phyloP scores from a whole-genome alignment of 2,113 vertebrate species.

The Macrotus californicus region DNA sequence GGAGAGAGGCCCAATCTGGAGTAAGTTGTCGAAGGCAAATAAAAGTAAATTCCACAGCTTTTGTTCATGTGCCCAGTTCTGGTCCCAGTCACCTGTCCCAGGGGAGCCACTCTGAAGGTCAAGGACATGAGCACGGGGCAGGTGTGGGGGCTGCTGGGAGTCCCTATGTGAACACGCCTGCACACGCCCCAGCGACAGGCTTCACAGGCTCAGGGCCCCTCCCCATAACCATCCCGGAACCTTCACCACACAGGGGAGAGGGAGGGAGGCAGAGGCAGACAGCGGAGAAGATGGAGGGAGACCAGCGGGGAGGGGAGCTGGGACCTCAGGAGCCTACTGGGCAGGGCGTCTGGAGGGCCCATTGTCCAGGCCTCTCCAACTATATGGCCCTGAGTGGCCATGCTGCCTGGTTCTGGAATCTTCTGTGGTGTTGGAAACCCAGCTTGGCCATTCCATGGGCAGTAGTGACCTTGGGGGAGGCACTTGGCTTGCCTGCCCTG shows the following conservation, averaged over 20 bases:
- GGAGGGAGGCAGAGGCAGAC: neutral
- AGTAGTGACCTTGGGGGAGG: neutral
- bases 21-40: neutral
- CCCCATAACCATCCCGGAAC: accelerated
- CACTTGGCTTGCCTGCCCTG: accelerated
- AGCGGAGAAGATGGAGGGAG: accelerated
- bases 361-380: accelerated
- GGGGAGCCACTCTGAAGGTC: slow-evolving; percentile 26
- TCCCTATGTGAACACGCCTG: accelerated
- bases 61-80: slow-evolving; percentile 18
- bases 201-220: neutral
- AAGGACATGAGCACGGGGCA: slow-evolving; percentile 16
- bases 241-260: accelerated
- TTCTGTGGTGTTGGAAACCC: neutral
- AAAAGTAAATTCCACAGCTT: slow-evolving; percentile 2
- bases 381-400: accelerated
- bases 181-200: neutral
- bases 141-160: neutral
- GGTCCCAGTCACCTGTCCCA: neutral
- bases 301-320: neutral
- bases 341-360: accelerated
- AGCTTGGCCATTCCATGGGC: accelerated
- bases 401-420: neutral
- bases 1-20: neutral
- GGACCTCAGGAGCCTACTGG: accelerated